Base-by-base conservation (phyloP, 1,140 invertebrate species). In the Sarcophaga peregrina region DNA sequence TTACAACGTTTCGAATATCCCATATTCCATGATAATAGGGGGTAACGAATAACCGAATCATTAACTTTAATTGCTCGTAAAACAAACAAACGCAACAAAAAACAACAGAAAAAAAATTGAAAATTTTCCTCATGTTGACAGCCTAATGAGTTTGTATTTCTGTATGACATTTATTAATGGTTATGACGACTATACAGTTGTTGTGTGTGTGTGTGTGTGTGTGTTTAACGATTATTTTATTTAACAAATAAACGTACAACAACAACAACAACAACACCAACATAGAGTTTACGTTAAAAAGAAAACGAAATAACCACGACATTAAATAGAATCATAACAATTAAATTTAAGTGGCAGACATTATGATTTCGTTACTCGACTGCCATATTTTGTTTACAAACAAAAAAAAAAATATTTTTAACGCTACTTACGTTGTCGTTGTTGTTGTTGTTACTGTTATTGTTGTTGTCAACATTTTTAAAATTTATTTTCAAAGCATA, bases 281-380 rank as follows among this genome's bases (percentile, higher is more conserved):
- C 20, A 68, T 0, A 68, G 62, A 7, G 62, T 20, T 68, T 68
- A 68, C 62, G 17, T 68, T 20, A 68, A n/a, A 68, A 68, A 68
- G 17, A 68, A 68, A 68, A 15, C 20, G 62, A 68, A 68, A 68
- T 68, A 68, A 68, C 62, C 62, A 68, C 62, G 62, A 0, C 17
- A 68, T 68, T 68, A 68, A 68, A 68, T 68, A 68, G n/a, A 68
- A 68, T 68, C 17, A 68, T 68, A 68, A 68, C 62, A 20, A 78
- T 78, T 78, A 78, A 78, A 52, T 50, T 78, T 78, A 78, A 78
- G 75, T 78, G 75, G 75, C 25, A 78, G 47, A 78, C 75, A 78
- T 78, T 78, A 78, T 50, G 75, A 17, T 76, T 76, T 76, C 47
- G 47, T 52, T 52, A 47, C 47, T 78, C 50, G 75, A 50, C 46